phyloP scores from a whole-genome alignment of 2,113 vertebrate genomes.

The Spea multiplicata region DNA sequence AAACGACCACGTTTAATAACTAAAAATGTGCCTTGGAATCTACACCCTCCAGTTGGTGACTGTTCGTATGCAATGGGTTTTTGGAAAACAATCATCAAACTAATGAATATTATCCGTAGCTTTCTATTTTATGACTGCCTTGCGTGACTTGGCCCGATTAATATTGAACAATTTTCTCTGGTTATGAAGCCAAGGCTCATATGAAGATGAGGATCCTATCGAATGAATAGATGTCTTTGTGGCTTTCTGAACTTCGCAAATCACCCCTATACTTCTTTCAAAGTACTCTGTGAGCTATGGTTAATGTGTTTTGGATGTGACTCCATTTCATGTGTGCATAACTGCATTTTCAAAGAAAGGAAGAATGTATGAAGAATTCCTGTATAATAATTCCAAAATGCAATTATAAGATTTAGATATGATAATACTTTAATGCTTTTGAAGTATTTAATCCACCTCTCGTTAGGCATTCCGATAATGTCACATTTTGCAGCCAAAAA shows the following conservation, averaged over 20 bases:
- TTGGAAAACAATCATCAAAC: constrained; percentile 12
- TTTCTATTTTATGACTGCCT: constrained; percentile 35
- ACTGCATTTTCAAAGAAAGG: constrained; percentile 8
- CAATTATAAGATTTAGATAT: constrained; percentile 27
- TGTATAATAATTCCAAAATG: constrained; percentile 23
- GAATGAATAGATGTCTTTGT: constrained; percentile 44
- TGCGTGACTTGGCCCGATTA: constrained; percentile 41
- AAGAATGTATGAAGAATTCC: background rate
- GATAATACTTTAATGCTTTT: constrained; percentile 20
- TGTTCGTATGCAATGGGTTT: constrained; percentile 16
- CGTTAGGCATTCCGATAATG: constrained; percentile 13
- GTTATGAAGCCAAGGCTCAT: constrained; percentile 27
- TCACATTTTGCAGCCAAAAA: background rate
- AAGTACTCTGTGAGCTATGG: constrained; percentile 26
- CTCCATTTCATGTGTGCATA: constrained; percentile 22
- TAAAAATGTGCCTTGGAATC: background rate
- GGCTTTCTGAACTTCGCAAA: constrained; percentile 26
- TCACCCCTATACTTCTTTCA: constrained; percentile 26
- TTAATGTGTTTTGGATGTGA: constrained; percentile 33
- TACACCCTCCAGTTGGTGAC: background rate
- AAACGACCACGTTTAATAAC: background rate
- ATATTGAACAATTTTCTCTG: constrained; percentile 22
- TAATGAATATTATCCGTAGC: constrained; percentile 34
- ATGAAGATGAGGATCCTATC: constrained; percentile 18
- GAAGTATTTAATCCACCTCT: constrained; percentile 16